Conservation (phyloP, 2,113 vertebrate species). For the Urocolius indicus region DNA sequence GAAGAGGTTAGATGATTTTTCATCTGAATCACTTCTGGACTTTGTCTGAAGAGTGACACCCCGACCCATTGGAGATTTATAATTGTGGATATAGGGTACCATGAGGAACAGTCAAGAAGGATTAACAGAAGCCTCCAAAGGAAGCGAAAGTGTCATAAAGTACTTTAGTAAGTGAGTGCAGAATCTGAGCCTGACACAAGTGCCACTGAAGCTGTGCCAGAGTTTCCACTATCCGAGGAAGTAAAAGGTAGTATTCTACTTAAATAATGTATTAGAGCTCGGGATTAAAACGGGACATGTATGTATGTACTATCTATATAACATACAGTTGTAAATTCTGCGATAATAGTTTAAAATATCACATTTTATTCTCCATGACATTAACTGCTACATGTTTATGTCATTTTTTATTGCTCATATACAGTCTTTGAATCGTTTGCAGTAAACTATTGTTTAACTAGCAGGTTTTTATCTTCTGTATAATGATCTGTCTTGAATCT, state of each 20-base stretch:
- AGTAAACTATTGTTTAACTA: neutral
- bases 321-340: neutral
- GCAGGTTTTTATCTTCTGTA: neutral
- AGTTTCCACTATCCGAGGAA: neutral
- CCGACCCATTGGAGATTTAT: neutral
- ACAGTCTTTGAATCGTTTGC: neutral
- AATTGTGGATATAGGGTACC: neutral
- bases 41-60: neutral
- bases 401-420: neutral
- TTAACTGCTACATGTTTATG: neutral
- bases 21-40: neutral
- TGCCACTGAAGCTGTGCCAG: neutral
- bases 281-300: neutral
- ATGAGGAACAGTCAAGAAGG: neutral
- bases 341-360: neutral
- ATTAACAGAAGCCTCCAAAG: neutral
- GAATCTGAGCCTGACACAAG: neutral
- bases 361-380: neutral
- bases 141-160: neutral
- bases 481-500: neutral
- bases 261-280: neutral
- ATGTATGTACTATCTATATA: neutral
- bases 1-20: neutral
- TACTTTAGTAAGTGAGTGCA: neutral
- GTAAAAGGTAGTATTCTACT: neutral